Conservation (phyloP, 2,797 vertebrate species). For the Cetoscarus ocellatus region DNA sequence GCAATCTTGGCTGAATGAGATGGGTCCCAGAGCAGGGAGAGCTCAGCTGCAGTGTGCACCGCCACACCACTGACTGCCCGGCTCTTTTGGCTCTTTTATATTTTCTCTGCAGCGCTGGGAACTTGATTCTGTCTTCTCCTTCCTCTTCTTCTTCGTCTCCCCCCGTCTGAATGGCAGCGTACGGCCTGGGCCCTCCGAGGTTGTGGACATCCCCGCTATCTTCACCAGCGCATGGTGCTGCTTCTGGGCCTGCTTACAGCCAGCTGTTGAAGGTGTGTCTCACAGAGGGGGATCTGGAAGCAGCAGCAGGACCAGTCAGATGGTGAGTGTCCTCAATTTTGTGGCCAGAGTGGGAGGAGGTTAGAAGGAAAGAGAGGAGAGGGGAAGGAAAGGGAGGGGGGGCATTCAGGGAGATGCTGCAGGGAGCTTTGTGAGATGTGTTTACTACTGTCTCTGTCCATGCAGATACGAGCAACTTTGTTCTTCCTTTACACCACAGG, state of each 20-base stretch:
- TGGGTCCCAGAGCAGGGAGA: conserved; percentile 93
- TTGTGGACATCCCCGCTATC: conserved; percentile 54
- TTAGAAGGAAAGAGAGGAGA: conserved; percentile 58
- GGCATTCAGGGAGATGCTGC: conserved; percentile 53
- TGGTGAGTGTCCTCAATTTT: conserved; percentile 85
- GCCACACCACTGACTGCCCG: conserved; percentile 72
- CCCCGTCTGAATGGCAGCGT: conserved; percentile 35
- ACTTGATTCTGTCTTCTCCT: not conserved
- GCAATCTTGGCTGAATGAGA: conserved; percentile 99
- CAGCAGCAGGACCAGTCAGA: conserved; percentile 67
- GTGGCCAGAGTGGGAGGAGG: conserved; percentile 79
- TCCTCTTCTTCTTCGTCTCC: conserved; percentile 17
- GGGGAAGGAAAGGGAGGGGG: conserved; percentile 53
- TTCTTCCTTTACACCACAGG: not conserved
- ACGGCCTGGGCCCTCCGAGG: conserved; percentile 32
- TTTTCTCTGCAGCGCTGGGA: conserved; percentile 61
- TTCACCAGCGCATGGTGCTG: conserved; percentile 32
- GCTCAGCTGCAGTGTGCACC: conserved; percentile 87
- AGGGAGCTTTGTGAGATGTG: conserved; percentile 43
- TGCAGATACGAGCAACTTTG: conserved; percentile 2
- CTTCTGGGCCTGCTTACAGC: conserved; percentile 65
- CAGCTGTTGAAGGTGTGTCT: conserved; percentile 74
- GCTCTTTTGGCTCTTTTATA: conserved; percentile 68
- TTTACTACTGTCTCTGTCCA: conserved; percentile 19
- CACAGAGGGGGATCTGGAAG: conserved; percentile 59